Base-by-base conservation (phyloP, 2,888 invertebrate species). In the Netelia fuscicornis region DNA sequence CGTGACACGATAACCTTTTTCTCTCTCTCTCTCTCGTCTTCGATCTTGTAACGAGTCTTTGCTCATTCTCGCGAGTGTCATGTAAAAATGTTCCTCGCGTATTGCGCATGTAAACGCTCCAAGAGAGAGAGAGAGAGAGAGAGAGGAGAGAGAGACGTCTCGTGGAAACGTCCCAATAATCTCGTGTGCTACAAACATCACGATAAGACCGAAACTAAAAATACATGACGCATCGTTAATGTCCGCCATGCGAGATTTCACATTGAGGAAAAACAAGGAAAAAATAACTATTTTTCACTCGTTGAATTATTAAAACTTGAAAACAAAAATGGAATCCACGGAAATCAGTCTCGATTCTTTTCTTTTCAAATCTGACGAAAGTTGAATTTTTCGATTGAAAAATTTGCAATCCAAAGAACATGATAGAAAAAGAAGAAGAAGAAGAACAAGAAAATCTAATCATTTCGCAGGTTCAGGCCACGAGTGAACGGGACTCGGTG, bases 1-100 rank as follows among this genome's bases (percentile, higher is more conserved):
- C 83, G 78, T 77, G 84, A 84, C 77, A 74, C 74, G 84, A 84
- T 84, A 84, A 84, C 83, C 83, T 84, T 84, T 83, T 60, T 76
- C 67, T 23, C 64, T 74, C 37, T 70, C 17, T 56, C 37, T 30
- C 17, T 58, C 44, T 65, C 54, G 65, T 71, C 65, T 48, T 67
- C 54, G 64, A 67, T 52, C 56, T 58, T 67, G 11, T 60, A 82
- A 75, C 20, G 67, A 78, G 17, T 58, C 37, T 17, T 17, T 17
- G 44, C 52, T 25, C 62, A 54, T 48, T 48, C 48, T 48, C 48
- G 13, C 13, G 48, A 11, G 11, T 48, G 6, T 13, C 10, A 2
- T 48, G 2, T 48, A 10, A 13, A 48, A 13, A 48, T 48, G 13
- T 13, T 48, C 13, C 58, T 44, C 37, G 60, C 42, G 65, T 76